Evolutionary conservation across 1,140 invertebrate species (phyloP).

Genomic region (Plectrocnemia conspersa): DNA sequence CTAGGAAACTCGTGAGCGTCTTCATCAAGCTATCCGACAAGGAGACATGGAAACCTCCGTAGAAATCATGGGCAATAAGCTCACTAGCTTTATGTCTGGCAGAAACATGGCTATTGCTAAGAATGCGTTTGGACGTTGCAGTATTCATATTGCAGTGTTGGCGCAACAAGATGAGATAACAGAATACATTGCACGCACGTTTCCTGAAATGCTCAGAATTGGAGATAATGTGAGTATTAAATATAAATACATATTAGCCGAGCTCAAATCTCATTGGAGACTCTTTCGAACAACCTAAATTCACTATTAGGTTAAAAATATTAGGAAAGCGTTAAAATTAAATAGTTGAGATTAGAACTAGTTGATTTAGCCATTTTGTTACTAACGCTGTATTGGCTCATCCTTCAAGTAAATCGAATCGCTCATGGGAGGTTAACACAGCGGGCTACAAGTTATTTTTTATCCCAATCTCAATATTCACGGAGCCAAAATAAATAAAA

Average conservation of each 20-base stretch:
- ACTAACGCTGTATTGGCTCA: too few relatives aligned
- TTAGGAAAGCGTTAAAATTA: too few relatives aligned
- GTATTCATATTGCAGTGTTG: conserved; percentile 78
- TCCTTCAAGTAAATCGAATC: too few relatives aligned
- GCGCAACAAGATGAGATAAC: conserved; percentile 74
- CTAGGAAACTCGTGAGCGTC: conserved; percentile 66
- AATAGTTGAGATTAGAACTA: too few relatives aligned
- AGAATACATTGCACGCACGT: conserved; percentile 64
- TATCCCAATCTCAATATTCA: too few relatives aligned
- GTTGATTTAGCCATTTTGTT: too few relatives aligned
- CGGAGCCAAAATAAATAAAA: too few relatives aligned
- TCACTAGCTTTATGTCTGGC: conserved; percentile 41
- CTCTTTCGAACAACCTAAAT: too few relatives aligned
- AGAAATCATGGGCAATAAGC: conserved; percentile 54
- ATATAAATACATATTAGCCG: neutral
- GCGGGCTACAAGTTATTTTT: too few relatives aligned
- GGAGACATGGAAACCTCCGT: conserved; percentile 59
- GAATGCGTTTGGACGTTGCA: conserved; percentile 64
- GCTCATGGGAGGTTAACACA: too few relatives aligned
- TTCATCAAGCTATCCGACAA: conserved; percentile 69
- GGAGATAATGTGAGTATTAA: conserved; percentile 77
- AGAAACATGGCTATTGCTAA: conserved; percentile 68
- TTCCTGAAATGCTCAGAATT: conserved; percentile 65
- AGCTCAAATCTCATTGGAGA: too few relatives aligned
- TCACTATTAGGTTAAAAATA: too few relatives aligned